These are phyloP conservation scores for Himalopsyche tibetana DNA, from an alignment of 2,888 invertebrate species.

Conservation along the genomic window DNA sequence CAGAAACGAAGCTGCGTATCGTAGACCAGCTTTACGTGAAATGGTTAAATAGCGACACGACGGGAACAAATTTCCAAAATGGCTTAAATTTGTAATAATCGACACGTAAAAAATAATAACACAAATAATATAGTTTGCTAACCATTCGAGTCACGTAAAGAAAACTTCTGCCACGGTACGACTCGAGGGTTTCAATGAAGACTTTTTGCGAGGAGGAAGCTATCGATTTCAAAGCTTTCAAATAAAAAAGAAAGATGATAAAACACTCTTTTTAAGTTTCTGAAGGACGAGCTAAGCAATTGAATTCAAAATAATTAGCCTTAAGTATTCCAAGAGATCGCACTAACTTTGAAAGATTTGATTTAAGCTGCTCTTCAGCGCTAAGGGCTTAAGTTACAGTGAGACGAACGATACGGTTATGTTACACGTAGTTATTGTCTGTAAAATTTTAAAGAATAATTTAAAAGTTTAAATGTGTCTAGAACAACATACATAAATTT, in stretches of 20 bases:
- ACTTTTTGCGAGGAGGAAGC: neutral
- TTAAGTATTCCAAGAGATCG: neutral
- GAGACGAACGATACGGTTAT: no score
- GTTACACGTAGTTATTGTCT: no score
- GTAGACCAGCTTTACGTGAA: neutral
- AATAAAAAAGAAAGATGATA: neutral
- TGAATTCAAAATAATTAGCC: neutral
- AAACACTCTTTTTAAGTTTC: neutral
- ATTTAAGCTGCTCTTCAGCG: neutral
- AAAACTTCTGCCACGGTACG: conserved; percentile 2
- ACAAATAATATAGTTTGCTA: neutral
- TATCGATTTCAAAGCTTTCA: neutral
- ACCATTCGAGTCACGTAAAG: neutral
- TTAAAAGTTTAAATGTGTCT: no score
- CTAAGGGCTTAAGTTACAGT: no score
- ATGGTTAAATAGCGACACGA: neutral
- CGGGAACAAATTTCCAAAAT: neutral
- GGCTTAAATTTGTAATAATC: neutral
- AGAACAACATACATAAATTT: no score
- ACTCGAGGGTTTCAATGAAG: neutral
- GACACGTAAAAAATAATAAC: neutral
- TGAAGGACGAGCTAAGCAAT: neutral
- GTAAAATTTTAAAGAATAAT: no score
- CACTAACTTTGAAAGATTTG: neutral
- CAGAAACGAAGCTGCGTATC: neutral